Percentiles rank a stretch among this genome's conserved stretches.
Evolutionary conservation across 2,113 vertebrate genomes (phyloP).

Genomic region (Platysternon megacephalum): DNA sequence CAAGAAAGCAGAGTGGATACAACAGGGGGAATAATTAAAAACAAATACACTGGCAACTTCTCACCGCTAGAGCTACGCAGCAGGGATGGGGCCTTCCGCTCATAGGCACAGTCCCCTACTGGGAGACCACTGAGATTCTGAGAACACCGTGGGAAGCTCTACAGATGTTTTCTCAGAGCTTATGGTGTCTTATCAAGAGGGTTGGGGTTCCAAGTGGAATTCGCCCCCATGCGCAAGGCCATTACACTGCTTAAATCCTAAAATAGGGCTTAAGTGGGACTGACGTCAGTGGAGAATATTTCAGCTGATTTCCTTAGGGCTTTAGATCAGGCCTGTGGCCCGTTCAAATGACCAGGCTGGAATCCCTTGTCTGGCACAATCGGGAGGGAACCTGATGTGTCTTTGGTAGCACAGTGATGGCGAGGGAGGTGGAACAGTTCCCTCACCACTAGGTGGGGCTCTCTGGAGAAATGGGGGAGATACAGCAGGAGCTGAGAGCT

Average conservation of each 20-base stretch:
- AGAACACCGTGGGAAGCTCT: background rate
- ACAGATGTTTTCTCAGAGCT: background rate
- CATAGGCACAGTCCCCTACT: background rate
- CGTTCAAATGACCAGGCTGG: background rate
- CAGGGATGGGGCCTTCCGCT: background rate
- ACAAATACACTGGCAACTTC: conserved; percentile 21
- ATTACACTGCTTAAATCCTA: background rate
- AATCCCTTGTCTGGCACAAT: background rate
- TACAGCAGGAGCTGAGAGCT: background rate
- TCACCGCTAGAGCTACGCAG: background rate
- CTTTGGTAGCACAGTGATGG: background rate
- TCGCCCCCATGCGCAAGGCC: background rate
- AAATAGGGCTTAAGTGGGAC: background rate
- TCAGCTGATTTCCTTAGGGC: background rate
- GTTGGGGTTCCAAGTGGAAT: background rate
- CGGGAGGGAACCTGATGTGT: background rate
- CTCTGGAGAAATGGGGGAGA: background rate
- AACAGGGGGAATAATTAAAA: conserved; percentile 59
- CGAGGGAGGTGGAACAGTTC: background rate
- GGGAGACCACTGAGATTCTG: background rate
- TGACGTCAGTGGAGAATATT: background rate
- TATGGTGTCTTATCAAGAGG: background rate
- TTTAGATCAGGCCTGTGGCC: background rate
- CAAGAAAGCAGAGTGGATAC: conserved; percentile 49
- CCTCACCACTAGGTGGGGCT: background rate